Percentiles rank a stretch among this genome's conserved stretches.
Evolutionary conservation across 2,888 invertebrate genomes (phyloP).

Genomic region (Synanthedon myopaeformis): DNA sequence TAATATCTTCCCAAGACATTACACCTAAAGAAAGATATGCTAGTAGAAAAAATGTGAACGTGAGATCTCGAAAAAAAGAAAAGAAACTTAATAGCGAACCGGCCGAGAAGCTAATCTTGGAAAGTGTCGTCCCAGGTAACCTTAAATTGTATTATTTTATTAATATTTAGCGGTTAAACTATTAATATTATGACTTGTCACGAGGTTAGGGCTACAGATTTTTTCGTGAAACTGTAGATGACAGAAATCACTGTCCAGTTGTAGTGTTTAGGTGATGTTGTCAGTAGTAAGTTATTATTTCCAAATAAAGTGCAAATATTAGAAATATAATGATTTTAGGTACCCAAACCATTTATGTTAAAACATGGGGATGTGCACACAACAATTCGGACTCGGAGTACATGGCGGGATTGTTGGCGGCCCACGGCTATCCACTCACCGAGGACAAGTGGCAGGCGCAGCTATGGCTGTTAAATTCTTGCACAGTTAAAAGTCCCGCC

Average conservation of each 20-base stretch:
- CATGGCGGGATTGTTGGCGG: slow-evolving; percentile 94
- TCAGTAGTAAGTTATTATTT: too few relatives aligned
- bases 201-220: too few relatives aligned
- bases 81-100: slow-evolving; percentile 27
- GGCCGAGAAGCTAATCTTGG: slow-evolving; percentile 58
- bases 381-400: slow-evolving; percentile 98
- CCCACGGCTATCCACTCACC: slow-evolving; percentile 88
- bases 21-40: slow-evolving; percentile 83
- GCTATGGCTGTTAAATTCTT: slow-evolving; percentile 96
- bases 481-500: slow-evolving; percentile 97
- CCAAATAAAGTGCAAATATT: too few relatives aligned
- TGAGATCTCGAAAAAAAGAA: slow-evolving; percentile 71
- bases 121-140: slow-evolving; percentile 73
- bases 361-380: slow-evolving; percentile 98
- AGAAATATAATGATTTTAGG: slow-evolving; percentile 70
- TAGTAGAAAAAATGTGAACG: slow-evolving; percentile 76
- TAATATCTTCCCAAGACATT: slow-evolving; percentile 83
- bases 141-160: slow-evolving; percentile 15
- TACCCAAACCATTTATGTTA: slow-evolving; percentile 85
- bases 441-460: slow-evolving; percentile 86
- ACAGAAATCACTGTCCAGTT: too few relatives aligned
- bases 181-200: background rate
- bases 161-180: background rate
- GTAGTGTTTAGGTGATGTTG: too few relatives aligned
- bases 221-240: too few relatives aligned